Evolutionary conservation across 2,113 vertebrate genomes (phyloP), one percentile per base, ranked within the genome.

Genomic region (Scalopus aquaticus): DNA sequence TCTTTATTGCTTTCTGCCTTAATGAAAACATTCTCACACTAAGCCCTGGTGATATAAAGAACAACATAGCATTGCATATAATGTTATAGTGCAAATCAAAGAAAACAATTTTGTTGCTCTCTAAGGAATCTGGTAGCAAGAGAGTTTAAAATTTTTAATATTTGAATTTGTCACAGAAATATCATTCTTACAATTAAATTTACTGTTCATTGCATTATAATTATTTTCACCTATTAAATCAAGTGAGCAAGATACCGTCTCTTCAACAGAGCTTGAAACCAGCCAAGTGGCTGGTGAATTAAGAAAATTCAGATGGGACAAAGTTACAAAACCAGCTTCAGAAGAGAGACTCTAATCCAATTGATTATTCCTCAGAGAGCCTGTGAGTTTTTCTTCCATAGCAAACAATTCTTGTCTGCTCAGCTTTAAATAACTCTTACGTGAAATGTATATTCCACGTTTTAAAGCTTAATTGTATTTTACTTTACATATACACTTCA

Each of bases 381-480:
- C 87, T 90, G 87, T 92, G 93, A 92, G 84, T 70, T 96, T 82
- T 81, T 91, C 90, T 95, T 96, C 95, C 93, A 80, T 91, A 83
- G n/a, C 95, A 69, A 96, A 81, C 88, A 72, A 60, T 90, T 85
- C 88, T 93, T 88, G 49, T 93, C 90, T 94, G 80, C 72, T 96
- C 39, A 69, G 51, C 56, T 95, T 96, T 95, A 96, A 97, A 76
- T 64, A 95, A 81, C n/a, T n/a, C 98, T 98, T 98, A 98, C 97
- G 98, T 97, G 96, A 97, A 98, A 96, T 92, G 97, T 98, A 98
- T 98, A 98, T 97, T 98, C 97, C 96, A 97, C 89, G 69, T 98
- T 98, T 98, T 96, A 98, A 98, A 98, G 96, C 97, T 98, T 97
- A 98, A 98, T 97, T 98, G 97, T 98, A 98, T 97, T 93, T 98